Conservation (phyloP, 2,888 invertebrate genomes). For the Ariolimax columbianus region DNA sequence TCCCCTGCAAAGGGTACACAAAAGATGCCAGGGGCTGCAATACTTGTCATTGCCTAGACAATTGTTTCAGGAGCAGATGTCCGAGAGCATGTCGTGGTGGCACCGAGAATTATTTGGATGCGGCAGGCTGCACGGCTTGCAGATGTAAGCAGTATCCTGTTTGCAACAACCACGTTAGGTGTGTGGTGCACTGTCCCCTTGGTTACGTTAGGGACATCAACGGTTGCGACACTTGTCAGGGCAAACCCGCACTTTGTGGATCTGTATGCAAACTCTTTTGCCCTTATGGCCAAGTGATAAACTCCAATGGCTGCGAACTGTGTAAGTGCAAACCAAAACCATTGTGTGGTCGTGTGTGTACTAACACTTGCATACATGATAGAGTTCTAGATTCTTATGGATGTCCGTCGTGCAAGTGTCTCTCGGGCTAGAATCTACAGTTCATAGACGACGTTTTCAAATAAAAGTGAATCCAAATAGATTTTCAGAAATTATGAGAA, state of each 20-base stretch:
- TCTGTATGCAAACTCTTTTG: neutral
- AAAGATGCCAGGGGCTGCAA: slow-evolving; percentile 32
- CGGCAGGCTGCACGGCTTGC: slow-evolving; percentile 20
- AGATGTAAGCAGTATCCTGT: slow-evolving; percentile 13
- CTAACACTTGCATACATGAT: neutral
- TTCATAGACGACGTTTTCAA: neutral
- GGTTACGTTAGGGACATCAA: slow-evolving; percentile 17
- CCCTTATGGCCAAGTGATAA: neutral
- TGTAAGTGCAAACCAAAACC: slow-evolving; percentile 30
- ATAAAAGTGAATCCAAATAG: neutral
- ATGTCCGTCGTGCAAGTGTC: slow-evolving; percentile 23
- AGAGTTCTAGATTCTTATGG: neutral
- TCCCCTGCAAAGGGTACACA: slow-evolving; percentile 13
- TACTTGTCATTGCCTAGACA: slow-evolving; percentile 24
- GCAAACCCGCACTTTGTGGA: slow-evolving; percentile 9
- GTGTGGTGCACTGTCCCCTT: neutral
- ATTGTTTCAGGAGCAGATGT: slow-evolving; percentile 16
- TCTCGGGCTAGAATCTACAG: neutral
- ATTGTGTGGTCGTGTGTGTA: neutral
- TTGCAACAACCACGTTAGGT: slow-evolving; percentile 3
- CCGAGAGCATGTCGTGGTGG: slow-evolving; percentile 20
- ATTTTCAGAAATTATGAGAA: too few relatives aligned
- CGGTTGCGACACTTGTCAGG: slow-evolving; percentile 25
- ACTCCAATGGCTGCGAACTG: slow-evolving; percentile 24
- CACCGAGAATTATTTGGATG: neutral